Conservation (phyloP, 2,888 invertebrate genomes). For the Protonemura montana region DNA sequence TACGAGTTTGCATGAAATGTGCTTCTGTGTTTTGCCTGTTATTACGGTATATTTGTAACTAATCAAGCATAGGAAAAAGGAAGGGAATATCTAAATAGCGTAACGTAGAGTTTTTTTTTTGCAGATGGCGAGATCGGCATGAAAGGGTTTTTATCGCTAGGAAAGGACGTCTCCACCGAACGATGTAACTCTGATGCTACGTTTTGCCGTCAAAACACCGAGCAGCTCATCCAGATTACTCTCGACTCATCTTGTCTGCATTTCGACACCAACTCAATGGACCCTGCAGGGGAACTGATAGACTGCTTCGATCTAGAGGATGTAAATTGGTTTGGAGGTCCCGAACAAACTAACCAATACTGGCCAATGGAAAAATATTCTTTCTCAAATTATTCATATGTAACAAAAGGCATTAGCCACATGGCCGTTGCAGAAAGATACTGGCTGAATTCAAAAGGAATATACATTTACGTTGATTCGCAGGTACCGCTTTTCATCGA, state of each 20-base stretch:
- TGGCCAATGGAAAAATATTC: conserved; percentile 44
- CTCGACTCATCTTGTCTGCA: neutral
- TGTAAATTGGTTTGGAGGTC: conserved; percentile 27
- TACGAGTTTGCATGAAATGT: no score
- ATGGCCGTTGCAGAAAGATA: conserved; percentile 45
- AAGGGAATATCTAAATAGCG: no score
- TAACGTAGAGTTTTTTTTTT: neutral
- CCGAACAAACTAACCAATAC: conserved; percentile 32
- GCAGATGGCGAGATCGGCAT: conserved; percentile 33
- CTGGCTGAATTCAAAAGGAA: conserved; percentile 46
- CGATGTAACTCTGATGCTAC: neutral
- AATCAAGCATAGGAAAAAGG: no score
- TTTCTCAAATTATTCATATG: conserved; percentile 41
- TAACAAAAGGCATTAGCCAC: conserved; percentile 38
- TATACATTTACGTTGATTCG: conserved; percentile 42
- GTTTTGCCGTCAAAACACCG: conserved; percentile 14
- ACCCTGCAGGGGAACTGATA: neutral
- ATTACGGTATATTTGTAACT: no score
- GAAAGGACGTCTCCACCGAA: neutral
- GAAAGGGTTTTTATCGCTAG: conserved; percentile 2
- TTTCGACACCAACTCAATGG: neutral
- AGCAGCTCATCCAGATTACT: neutral
- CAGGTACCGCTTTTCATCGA: conserved; percentile 46
- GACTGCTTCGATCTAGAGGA: conserved; percentile 22
- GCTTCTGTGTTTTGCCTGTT: no score